A percentile compares a stretch with the other conserved stretches of the same genome.
Evolutionary conservation across 2,888 invertebrate genomes (phyloP).

Genomic region (Patella depressa): DNA sequence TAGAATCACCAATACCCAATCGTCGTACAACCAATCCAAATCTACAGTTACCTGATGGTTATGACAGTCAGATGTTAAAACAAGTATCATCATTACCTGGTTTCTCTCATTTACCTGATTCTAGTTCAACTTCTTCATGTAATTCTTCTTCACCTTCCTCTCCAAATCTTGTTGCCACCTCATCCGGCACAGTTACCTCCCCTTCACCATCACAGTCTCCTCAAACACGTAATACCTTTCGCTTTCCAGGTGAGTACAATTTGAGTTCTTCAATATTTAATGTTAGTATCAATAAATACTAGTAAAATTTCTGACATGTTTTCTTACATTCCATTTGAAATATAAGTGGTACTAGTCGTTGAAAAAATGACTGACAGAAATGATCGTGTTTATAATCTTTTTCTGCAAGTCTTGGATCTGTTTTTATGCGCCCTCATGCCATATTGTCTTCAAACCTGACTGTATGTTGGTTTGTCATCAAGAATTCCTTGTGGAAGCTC

Average conservation of each 20-base stretch:
- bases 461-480: no score
- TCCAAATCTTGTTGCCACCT: slow-evolving; percentile 79
- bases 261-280: background rate
- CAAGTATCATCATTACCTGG: slow-evolving; percentile 45
- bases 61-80: slow-evolving; percentile 38
- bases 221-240: slow-evolving; percentile 73
- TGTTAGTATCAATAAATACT: background rate
- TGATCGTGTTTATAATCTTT: no score
- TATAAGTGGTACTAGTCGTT: background rate
- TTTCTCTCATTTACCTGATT: slow-evolving; percentile 52
- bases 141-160: slow-evolving; percentile 97
- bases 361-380: no score
- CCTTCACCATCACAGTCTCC: slow-evolving; percentile 69
- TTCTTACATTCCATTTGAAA: background rate
- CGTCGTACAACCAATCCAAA: slow-evolving; percentile 47
- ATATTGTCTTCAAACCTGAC: no score
- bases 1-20: slow-evolving; percentile 54
- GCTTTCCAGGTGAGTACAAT: slow-evolving; percentile 80
- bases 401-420: no score
- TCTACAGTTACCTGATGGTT: slow-evolving; percentile 35
- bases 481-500: no score
- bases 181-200: slow-evolving; percentile 73
- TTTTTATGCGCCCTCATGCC: no score
- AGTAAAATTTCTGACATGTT: background rate
- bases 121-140: slow-evolving; percentile 93